Percentiles rank a stretch among this genome's conserved stretches.
Evolutionary conservation across 2,888 invertebrate species (phyloP).

Genomic region (Drosophila koepferae): DNA sequence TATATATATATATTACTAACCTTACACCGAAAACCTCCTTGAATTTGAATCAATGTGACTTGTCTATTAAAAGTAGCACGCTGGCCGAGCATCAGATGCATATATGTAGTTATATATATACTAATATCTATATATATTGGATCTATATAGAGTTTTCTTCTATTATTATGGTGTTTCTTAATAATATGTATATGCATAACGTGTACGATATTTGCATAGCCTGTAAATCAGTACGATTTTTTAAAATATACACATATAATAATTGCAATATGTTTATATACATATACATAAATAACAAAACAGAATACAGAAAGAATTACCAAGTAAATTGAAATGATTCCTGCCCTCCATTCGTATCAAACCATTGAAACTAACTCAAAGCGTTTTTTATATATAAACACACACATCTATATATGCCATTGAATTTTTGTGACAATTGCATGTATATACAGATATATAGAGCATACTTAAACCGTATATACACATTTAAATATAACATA

Average conservation of each 20-base stretch:
- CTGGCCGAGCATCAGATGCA: conserved; percentile 75
- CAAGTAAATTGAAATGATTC: conserved; percentile 83
- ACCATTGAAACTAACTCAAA: conserved; percentile 75
- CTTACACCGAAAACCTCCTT: conserved; percentile 74
- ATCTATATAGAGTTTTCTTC: conserved; percentile 66
- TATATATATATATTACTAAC: too few species aligned
- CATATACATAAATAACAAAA: conserved; percentile 52
- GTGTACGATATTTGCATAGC: conserved; percentile 48
- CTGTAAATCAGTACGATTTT: conserved; percentile 64
- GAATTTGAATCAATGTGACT: conserved; percentile 81
- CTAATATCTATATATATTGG: conserved; percentile 25
- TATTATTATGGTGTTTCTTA: conserved; percentile 48
- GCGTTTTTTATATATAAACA: conserved; percentile 68
- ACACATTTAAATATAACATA: conserved; percentile 31
- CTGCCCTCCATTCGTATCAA: conserved; percentile 84
- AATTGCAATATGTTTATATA: conserved; percentile 16
- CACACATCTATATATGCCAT: conserved; percentile 64
- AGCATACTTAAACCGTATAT: conserved; percentile 41
- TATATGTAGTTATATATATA: conserved; percentile 41
- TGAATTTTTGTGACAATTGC: conserved; percentile 71
- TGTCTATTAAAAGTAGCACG: conserved; percentile 76
- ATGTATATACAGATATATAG: conserved; percentile 27
- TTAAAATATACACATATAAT: conserved; percentile 65
- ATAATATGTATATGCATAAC: conserved; percentile 43
- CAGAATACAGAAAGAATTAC: conserved; percentile 56